Conservation (phyloP, 1,140 invertebrate species). For the Danaus plexippus region DNA sequence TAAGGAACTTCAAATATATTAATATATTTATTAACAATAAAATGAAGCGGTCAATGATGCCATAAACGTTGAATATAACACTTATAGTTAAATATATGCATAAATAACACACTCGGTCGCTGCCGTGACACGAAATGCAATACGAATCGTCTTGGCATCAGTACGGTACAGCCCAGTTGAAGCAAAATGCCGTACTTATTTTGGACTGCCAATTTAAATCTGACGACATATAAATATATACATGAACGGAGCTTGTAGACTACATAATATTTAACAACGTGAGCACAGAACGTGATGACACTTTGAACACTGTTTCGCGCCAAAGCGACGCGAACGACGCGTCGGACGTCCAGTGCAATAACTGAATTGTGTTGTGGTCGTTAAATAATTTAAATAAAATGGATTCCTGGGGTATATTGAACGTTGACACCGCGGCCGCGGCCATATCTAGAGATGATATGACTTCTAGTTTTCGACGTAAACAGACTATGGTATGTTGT, state of each 20-base stretch:
- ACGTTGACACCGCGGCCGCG: conserved; percentile 73
- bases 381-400: conserved; percentile 52
- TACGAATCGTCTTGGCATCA: conserved; percentile 55
- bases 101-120: not conserved
- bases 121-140: conserved; percentile 53
- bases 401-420: conserved; percentile 77
- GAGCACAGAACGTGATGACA: conserved; percentile 9
- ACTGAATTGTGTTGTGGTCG: conserved; percentile 18
- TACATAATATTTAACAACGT: conserved; percentile 11
- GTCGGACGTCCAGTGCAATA: not conserved
- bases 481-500: conserved; percentile 71
- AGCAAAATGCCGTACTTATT: conserved; percentile 71
- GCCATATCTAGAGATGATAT: conserved; percentile 76
- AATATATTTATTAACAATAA: too few relatives aligned
- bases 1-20: too few relatives aligned
- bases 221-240: conserved; percentile 41
- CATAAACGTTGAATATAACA: too few relatives aligned
- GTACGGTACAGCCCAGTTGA: conserved; percentile 48
- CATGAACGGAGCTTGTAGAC: conserved; percentile 14
- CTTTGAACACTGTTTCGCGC: conserved; percentile 19
- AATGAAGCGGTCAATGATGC: too few relatives aligned
- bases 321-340: conserved; percentile 21
- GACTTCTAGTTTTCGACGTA: conserved; percentile 68
- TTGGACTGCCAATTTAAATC: conserved; percentile 69
- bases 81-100: too few relatives aligned